Percentiles rank a stretch among this genome's conserved stretches.
Evolutionary conservation across 2,888 invertebrate species (phyloP).

Genomic region (Oeneis ivallda): DNA sequence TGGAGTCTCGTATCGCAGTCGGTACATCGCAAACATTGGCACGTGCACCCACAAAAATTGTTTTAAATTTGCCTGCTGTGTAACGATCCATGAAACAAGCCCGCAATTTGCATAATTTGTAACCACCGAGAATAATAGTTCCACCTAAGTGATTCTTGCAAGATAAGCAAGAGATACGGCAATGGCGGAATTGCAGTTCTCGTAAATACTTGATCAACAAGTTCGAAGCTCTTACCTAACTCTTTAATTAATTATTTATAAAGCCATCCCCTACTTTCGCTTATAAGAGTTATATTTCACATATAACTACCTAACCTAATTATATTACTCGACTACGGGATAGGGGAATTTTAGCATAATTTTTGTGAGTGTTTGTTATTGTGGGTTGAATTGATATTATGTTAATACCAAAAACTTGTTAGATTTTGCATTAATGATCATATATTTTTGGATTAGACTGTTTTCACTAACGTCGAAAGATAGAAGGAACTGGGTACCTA

Average conservation of each 20-base stretch:
- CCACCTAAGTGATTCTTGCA: constrained; percentile 39
- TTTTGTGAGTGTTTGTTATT: too few relatives aligned
- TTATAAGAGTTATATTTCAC: neutral
- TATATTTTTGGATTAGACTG: too few relatives aligned
- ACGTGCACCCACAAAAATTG: constrained; percentile 58
- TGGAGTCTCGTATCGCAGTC: constrained; percentile 38
- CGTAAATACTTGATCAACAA: constrained; percentile 35
- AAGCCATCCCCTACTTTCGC: neutral
- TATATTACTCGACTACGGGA: too few relatives aligned
- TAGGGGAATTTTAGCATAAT: too few relatives aligned
- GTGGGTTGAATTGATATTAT: too few relatives aligned
- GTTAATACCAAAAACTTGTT: too few relatives aligned
- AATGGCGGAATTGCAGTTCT: constrained; percentile 22
- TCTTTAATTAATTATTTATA: constrained; percentile 14
- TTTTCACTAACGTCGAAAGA: too few relatives aligned
- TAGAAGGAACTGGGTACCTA: too few relatives aligned
- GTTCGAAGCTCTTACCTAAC: constrained; percentile 18
- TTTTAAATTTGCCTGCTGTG: constrained; percentile 53
- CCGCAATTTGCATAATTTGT: constrained; percentile 50
- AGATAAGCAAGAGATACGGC: constrained; percentile 36
- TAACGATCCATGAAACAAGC: constrained; percentile 45
- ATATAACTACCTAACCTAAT: too few relatives aligned
- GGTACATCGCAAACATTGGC: constrained; percentile 55
- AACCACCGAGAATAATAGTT: constrained; percentile 40
- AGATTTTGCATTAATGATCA: too few relatives aligned